phyloP scores from a whole-genome alignment of 2,113 vertebrate species.

The Equus przewalskii region DNA sequence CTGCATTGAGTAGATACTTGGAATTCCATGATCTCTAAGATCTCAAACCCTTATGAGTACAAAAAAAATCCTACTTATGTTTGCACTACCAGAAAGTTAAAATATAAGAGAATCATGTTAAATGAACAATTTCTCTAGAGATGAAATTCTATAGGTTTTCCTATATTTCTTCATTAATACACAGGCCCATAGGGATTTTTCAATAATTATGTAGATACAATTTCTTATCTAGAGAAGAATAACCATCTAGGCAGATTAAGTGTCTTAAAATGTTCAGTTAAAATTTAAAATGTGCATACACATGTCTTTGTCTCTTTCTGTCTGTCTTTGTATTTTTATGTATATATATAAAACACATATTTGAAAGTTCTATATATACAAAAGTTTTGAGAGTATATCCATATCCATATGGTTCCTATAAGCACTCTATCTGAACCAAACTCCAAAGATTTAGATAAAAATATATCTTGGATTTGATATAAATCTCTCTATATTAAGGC shows the following conservation, averaged over 20 bases:
- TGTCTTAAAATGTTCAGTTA: conserved; percentile 5
- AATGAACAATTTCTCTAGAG: not conserved
- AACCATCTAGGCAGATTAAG: not conserved
- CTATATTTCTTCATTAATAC: not conserved
- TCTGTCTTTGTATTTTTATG: not conserved
- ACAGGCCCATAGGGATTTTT: not conserved
- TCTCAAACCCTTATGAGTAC: not conserved
- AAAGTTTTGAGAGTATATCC: not conserved
- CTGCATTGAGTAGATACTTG: not conserved
- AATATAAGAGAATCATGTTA: not conserved
- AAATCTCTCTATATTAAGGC: conserved; percentile 34
- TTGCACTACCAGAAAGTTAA: not conserved
- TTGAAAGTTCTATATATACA: not conserved
- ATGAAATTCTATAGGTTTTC: not conserved
- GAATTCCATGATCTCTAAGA: not conserved
- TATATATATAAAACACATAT: not conserved
- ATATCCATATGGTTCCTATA: not conserved
- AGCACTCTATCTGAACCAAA: conserved; percentile 40
- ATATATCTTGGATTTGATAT: conserved; percentile 19
- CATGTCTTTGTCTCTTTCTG: not conserved
- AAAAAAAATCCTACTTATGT: not conserved
- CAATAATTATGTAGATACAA: not conserved
- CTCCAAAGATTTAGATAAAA: conserved; percentile 45
- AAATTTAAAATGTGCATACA: not conserved
- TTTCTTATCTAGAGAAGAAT: not conserved